phyloP scores from a whole-genome alignment of 2,888 invertebrate genomes.

The Zonitis immaculata region DNA sequence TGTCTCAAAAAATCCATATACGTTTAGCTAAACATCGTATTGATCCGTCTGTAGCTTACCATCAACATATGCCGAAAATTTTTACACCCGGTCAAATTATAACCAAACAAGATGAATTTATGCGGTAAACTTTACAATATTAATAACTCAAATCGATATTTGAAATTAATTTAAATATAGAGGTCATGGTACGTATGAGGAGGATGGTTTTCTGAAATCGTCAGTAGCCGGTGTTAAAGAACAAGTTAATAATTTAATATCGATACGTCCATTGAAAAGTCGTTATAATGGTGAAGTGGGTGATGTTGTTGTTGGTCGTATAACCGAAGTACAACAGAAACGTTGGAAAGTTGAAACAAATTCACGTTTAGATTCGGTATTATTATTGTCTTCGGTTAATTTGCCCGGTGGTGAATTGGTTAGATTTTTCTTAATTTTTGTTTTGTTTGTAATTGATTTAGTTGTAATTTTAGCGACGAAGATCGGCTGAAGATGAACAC shows the following conservation, averaged over 20 bases:
- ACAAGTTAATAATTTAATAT: conserved; percentile 91
- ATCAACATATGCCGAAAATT: conserved; percentile 60
- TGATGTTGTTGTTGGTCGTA: conserved; percentile 92
- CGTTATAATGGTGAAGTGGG: conserved; percentile 92
- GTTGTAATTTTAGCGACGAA: conserved; percentile 59
- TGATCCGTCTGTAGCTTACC: conserved; percentile 54
- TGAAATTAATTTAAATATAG: too few relatives aligned
- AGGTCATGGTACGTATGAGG: conserved; percentile 94
- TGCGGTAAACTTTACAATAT: too few relatives aligned
- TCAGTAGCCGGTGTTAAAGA: conserved; percentile 94
- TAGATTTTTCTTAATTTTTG: conserved; percentile 29
- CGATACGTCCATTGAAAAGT: conserved; percentile 85
- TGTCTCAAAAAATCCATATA: conserved; percentile 53
- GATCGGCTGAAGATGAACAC: conserved; percentile 94
- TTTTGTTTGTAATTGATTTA: not conserved
- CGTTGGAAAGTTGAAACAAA: conserved; percentile 96
- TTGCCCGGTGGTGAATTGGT: conserved; percentile 96
- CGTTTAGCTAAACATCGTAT: conserved; percentile 62
- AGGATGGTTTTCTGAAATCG: conserved; percentile 76
- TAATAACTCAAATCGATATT: too few relatives aligned
- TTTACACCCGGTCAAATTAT: conserved; percentile 88
- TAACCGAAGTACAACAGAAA: conserved; percentile 89
- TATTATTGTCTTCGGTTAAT: conserved; percentile 90
- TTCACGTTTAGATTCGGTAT: conserved; percentile 79
- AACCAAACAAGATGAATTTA: conserved; percentile 74